phyloP scores from a whole-genome alignment of 2,797 vertebrate species.

The Capromys pilorides region DNA sequence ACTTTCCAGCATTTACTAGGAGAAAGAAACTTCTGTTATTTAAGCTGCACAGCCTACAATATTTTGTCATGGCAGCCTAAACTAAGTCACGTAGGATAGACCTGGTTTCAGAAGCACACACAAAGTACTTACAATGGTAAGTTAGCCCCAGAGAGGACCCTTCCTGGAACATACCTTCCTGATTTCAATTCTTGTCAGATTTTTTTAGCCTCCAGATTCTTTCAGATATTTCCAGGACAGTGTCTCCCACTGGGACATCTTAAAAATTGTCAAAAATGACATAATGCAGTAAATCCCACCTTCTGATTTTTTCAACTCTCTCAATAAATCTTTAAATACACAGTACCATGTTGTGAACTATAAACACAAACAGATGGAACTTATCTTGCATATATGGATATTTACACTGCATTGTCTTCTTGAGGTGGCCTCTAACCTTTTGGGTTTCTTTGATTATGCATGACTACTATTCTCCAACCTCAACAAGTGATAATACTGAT shows the following conservation, averaged over 20 bases:
- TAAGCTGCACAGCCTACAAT: not conserved
- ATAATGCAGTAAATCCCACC: not conserved
- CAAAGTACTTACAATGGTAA: not conserved
- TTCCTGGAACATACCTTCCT: not conserved
- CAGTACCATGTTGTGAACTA: not conserved
- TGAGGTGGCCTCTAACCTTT: not conserved
- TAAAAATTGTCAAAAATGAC: not conserved
- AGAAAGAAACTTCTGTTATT: not conserved
- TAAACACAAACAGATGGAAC: not conserved
- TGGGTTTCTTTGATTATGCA: not conserved
- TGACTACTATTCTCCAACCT: not conserved
- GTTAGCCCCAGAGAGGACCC: no score
- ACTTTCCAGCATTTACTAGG: not conserved
- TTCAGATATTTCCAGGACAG: not conserved
- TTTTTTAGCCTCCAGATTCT: not conserved
- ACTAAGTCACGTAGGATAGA: not conserved
- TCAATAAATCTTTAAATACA: not conserved
- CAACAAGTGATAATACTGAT: not conserved
- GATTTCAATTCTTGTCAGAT: not conserved
- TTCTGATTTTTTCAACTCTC: not conserved
- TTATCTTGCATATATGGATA: not conserved
- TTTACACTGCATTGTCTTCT: not conserved
- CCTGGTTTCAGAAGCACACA: not conserved
- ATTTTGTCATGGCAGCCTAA: not conserved
- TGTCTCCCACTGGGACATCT: not conserved